A percentile compares a stretch with the other conserved stretches of the same genome.
Evolutionary conservation across 2,797 vertebrate genomes (phyloP).

Genomic region (Dicrostonyx torquatus): DNA sequence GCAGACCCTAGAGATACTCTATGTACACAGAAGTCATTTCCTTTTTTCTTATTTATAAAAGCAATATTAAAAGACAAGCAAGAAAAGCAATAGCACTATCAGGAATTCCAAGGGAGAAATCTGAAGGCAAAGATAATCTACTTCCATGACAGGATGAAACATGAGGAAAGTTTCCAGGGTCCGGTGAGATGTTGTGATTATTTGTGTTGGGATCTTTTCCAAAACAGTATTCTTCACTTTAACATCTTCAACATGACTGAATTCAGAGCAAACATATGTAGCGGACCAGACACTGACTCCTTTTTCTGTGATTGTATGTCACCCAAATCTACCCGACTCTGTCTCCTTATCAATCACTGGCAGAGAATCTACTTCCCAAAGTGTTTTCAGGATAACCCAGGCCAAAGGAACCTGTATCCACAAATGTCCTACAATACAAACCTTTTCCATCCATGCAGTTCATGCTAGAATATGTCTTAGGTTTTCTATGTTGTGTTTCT

Average conservation of each 20-base stretch:
- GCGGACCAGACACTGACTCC: neutral
- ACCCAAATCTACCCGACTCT: neutral
- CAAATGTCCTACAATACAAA: neutral
- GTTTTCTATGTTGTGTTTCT: neutral
- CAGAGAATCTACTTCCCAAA: neutral
- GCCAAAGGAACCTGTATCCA: neutral
- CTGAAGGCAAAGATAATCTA: slow-evolving; percentile 62
- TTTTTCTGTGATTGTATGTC: neutral
- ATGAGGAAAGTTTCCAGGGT: slow-evolving; percentile 4
- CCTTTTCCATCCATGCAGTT: neutral
- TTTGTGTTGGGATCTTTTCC: neutral
- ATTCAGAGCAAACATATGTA: neutral
- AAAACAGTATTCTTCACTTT: neutral
- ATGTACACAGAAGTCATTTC: neutral
- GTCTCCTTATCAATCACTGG: neutral
- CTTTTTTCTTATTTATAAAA: slow-evolving; percentile 6
- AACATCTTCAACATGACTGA: neutral
- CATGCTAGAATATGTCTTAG: neutral
- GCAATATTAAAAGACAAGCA: slow-evolving; percentile 60
- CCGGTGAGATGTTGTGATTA: neutral
- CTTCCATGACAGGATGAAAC: slow-evolving; percentile 56
- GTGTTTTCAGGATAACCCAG: neutral
- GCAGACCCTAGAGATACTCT: neutral
- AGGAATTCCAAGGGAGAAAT: slow-evolving; percentile 57
- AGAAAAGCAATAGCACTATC: slow-evolving; percentile 17